Base-by-base conservation (phyloP, 2,113 vertebrate genomes). In the Tiliqua scincoides region DNA sequence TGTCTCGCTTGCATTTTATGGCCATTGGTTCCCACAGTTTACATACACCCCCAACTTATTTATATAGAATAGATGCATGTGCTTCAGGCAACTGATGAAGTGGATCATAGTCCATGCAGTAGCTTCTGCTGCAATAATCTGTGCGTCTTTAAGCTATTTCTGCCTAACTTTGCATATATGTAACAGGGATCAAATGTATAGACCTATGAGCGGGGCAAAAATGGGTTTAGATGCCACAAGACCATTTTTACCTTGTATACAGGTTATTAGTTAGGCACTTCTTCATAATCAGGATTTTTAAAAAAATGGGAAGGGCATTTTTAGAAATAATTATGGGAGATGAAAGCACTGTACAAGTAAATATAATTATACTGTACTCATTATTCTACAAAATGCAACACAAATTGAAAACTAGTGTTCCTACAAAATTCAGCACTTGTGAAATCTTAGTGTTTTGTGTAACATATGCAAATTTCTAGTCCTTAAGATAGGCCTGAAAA, bases 351-450 rank as follows among this genome's bases (percentile, higher is more conserved):
- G 2, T 3, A 32, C 32, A 32, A 15, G 32, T 12, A n/a, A 4
- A 18, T 48, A 48, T 5, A 48, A 48, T 48, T 48, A 48, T 48
- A 48, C 43, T 48, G 43, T 48, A 48, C 43, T 48, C n/a, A 70
- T n/a, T 15, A n/a, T n/a, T 3, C 6, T n/a, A n/a, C n/a, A n/a
- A 2, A 27, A 52, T 6, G 12, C 2, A 3, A 23, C 37, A 7
- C 40, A 3, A n/a, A 3, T 12, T n/a, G 15, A 76, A n/a, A 54
- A 76, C 6, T 63, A 35, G 77, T 43, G 21, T 27, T 48, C 20
- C 3, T 40, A 79, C 21, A 11, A 21, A 62, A 40, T 40, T 4
- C 12, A 59, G 27, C 3, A 2, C 32, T 5, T 18, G 20, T 37
- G 59, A 40, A 43, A 79, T 27, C 35, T 57, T 12, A 6, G 35